Evolutionary conservation across 1,140 invertebrate species (phyloP), one percentile per base, ranked within the genome.

Genomic region (Rhopalosiphum padi): DNA sequence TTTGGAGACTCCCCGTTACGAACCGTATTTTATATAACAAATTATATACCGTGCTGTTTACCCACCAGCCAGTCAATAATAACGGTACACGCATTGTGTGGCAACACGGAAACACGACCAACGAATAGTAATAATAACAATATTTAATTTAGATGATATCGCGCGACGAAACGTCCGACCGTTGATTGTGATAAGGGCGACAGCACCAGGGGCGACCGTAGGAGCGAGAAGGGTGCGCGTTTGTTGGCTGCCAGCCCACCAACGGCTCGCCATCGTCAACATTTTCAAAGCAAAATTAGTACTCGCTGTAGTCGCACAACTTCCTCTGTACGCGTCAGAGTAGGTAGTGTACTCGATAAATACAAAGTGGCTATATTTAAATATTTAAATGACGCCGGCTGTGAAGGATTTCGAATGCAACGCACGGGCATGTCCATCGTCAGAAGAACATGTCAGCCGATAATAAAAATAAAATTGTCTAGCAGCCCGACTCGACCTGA

Each of bases 111-210:
- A 48, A 89, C 22, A 89, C 87, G 6, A 11, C 7, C 46, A 30
- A 46, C 85, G 25, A 30, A 86, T 21, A 46, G 46, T 46, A 51
- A 51, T 21, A 21, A 51, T 77, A n/a, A 77, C 18, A 30, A 18
- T 86, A 43, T 86, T 86, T 86, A 86, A 86, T 86, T 86, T 86
- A 41, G 86, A 88, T 88, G 37, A 88, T n/a, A 88, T 87, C 83
- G 83, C 37, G 0, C 35, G 18, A 85, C 83, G 43, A 43, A 87
- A 87, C 85, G 43, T 48, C 30, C 25, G 23, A n/a, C 51, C 9
- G 51, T 35, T 4, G 35, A 37, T 55, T 9, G 51, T 55, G 88
- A 55, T 41, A 89, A 89, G 51, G 51, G 88, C 7, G 9, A 35
- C 48, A n/a, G 0, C 22, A 30, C 15, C 21, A 8, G 11, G 48